Evolutionary conservation across 2,888 invertebrate genomes (phyloP).

Genomic region (Atethmia centrago): DNA sequence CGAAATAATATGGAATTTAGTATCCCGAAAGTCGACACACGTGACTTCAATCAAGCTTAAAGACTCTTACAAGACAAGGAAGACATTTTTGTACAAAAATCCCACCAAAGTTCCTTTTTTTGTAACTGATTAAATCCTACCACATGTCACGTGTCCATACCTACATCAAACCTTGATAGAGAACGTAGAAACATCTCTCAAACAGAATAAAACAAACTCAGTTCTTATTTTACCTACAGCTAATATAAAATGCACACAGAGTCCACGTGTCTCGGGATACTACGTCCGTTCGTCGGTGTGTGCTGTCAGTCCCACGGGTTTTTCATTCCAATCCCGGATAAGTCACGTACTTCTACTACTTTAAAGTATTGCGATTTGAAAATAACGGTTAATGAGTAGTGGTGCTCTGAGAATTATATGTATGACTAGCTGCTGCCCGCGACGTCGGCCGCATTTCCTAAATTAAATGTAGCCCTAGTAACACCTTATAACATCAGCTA

Average conservation of each 20-base stretch:
- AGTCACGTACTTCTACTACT: slow-evolving; percentile 51
- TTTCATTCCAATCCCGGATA: slow-evolving; percentile 50
- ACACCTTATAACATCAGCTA: too few relatives aligned
- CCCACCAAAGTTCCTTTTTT: slow-evolving; percentile 1
- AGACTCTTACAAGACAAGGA: slow-evolving; percentile 8
- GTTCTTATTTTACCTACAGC: slow-evolving; percentile 55
- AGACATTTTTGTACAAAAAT: slow-evolving; percentile 16
- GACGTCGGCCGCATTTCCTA: too few relatives aligned
- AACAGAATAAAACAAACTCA: slow-evolving; percentile 51
- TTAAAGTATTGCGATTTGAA: slow-evolving; percentile 42
- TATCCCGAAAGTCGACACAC: slow-evolving; percentile 13
- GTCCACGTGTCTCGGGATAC: slow-evolving; percentile 32
- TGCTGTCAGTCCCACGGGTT: slow-evolving; percentile 53
- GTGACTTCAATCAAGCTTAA: slow-evolving; percentile 37
- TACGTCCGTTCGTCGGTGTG: slow-evolving; percentile 34
- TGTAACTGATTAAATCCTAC: slow-evolving; percentile 39
- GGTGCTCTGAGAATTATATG: slow-evolving; percentile 19
- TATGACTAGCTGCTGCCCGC: too few relatives aligned
- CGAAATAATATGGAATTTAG: not conserved
- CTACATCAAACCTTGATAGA: slow-evolving; percentile 42
- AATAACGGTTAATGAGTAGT: slow-evolving; percentile 30
- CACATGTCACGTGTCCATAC: slow-evolving; percentile 22
- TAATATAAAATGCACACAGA: slow-evolving; percentile 59
- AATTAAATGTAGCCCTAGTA: too few relatives aligned
- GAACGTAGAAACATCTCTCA: slow-evolving; percentile 35